Evolutionary conservation across 2,113 vertebrate species (phyloP), one percentile per base, ranked within the genome.

Genomic region (Alectura lathami): DNA sequence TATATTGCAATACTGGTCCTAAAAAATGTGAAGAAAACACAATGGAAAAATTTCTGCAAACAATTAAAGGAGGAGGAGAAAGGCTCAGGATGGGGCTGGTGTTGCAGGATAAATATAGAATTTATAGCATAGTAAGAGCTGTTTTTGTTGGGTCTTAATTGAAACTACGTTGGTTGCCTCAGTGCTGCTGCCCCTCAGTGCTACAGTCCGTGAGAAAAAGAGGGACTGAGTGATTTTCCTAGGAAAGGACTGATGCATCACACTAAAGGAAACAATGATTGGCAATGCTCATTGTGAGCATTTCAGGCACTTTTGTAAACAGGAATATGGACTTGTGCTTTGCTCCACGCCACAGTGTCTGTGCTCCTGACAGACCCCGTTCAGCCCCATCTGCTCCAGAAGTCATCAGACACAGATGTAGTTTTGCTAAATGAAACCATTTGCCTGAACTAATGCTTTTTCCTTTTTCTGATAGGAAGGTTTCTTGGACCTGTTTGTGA

Each of bases 101-200:
- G 95, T 93, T 96, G 95, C 86, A 57, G 86, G 89, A 97, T 97
- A 97, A 97, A 98, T 98, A 97, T 96, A 98, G 96, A 97, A 96
- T 97, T 97, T 97, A 97, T 97, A 97, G 96, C 96, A 96, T 97
- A 97, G 94, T 97, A 97, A 97, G 96, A 97, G 94, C 95, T 74
- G 89, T 88, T 96, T 96, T 97, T 97, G 96, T 95, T 97, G 93
- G 91, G 83, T 88, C 86, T 96, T 97, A 97, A 98, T 97, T 97
- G 96, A 97, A 98, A 97, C 90, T 96, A 94, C 91, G 94, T 97
- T 97, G 91, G 87, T 86, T 90, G 69, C 79, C 91, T 83, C 81
- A 93, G 66, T 82, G 40, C 78, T 91, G 80, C 82, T 91, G 64
- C 40, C 29, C 86, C 86, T 66, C 14, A 47, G 36, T 78, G 80